A percentile compares a stretch with the other conserved stretches of the same genome.
Evolutionary conservation across 1,140 invertebrate species (phyloP).

Genomic region (Spodoptera litura): DNA sequence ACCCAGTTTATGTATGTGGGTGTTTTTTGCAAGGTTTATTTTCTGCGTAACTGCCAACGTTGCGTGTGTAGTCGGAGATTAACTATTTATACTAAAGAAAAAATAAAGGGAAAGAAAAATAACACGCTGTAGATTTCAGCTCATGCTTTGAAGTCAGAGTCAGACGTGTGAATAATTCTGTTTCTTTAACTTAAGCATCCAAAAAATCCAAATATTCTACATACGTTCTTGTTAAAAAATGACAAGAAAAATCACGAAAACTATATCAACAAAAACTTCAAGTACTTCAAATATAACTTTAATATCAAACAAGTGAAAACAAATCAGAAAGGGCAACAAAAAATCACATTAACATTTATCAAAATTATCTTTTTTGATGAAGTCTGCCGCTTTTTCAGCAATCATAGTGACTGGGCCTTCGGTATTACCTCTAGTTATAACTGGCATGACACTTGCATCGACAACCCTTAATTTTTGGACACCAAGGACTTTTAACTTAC

Average conservation of each 20-base stretch:
- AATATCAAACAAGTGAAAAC: neutral
- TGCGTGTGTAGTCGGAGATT: slow-evolving; percentile 24
- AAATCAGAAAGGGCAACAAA: neutral
- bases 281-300: too few relatives aligned
- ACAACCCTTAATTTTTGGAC: slow-evolving; percentile 8
- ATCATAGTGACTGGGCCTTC: slow-evolving; percentile 19
- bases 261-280: too few relatives aligned
- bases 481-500: neutral
- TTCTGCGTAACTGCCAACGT: slow-evolving; percentile 7
- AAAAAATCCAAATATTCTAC: too few relatives aligned
- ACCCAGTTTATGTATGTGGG: slow-evolving; percentile 18
- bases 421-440: slow-evolving; percentile 1
- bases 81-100: slow-evolving; percentile 30
- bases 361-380: slow-evolving; percentile 17
- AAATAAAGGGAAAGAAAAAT: slow-evolving; percentile 5
- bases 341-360: neutral
- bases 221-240: too few relatives aligned
- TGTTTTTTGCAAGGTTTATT: slow-evolving; percentile 21
- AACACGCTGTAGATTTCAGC: neutral
- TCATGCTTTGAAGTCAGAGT: too few relatives aligned
- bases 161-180: neutral
- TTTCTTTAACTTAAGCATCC: neutral
- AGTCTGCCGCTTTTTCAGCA: slow-evolving; percentile 17
- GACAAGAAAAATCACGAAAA: too few relatives aligned
- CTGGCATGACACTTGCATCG: slow-evolving; percentile 28